phyloP scores from a whole-genome alignment of 2,888 invertebrate genomes.

The Drosophila pseudotalamancana region DNA sequence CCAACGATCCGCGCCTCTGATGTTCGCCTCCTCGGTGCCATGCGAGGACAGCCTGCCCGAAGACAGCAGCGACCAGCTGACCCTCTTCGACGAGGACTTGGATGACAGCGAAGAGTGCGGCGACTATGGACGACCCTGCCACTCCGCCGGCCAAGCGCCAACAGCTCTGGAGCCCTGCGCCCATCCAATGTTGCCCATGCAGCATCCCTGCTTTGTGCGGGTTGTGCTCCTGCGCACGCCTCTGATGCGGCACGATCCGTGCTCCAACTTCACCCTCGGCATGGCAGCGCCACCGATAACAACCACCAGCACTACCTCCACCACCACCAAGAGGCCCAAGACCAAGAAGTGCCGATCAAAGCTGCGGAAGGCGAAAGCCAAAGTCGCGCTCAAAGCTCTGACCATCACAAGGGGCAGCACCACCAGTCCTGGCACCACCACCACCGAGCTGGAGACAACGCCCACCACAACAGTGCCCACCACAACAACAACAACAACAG shows the following conservation, averaged over 20 bases:
- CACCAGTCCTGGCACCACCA: slow-evolving; percentile 3
- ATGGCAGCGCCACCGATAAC: neutral
- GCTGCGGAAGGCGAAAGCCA: neutral
- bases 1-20: slow-evolving; percentile 28
- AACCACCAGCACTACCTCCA: neutral
- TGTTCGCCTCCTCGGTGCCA: slow-evolving; percentile 46
- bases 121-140: slow-evolving; percentile 40
- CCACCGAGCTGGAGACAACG: slow-evolving; percentile 4
- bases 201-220: slow-evolving; percentile 63
- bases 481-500: neutral
- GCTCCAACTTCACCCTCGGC: slow-evolving; percentile 50
- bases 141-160: neutral
- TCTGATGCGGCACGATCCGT: slow-evolving; percentile 53
- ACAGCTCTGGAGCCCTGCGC: slow-evolving; percentile 27
- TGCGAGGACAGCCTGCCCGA: slow-evolving; percentile 62
- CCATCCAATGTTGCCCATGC: slow-evolving; percentile 26
- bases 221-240: slow-evolving; percentile 54
- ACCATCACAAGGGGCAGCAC: neutral
- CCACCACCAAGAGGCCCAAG: slow-evolving; percentile 12
- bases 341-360: slow-evolving; percentile 34
- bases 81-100: slow-evolving; percentile 39
- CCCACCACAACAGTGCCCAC: neutral
- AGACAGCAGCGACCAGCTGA: slow-evolving; percentile 38
- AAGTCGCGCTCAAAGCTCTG: neutral
- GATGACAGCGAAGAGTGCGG: slow-evolving; percentile 54